Conservation (phyloP, 1,140 invertebrate genomes). For the Xylocopa sonorina region DNA sequence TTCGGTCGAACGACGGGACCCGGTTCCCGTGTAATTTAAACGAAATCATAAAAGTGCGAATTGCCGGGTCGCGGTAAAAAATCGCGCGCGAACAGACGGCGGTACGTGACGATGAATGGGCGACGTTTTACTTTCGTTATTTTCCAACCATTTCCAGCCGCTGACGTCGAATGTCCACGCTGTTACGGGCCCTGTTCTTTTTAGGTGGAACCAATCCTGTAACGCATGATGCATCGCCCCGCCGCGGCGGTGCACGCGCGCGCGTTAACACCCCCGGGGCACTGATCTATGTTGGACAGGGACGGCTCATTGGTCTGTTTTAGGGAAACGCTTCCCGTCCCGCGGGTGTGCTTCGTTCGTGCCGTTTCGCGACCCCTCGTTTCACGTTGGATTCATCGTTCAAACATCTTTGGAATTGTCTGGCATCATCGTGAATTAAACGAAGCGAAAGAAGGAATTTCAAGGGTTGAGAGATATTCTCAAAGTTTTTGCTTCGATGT, state of each 20-base stretch:
- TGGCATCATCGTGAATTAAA: conserved; percentile 14
- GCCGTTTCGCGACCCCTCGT: conserved; percentile 46
- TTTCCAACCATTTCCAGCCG: conserved; percentile 64
- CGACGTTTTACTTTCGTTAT: conserved; percentile 67
- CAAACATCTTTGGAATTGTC: conserved; percentile 62
- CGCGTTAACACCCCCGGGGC: conserved; percentile 4
- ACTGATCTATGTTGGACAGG: conserved; percentile 56
- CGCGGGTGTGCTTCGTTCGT: conserved; percentile 66
- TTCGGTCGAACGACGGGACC: conserved; percentile 4
- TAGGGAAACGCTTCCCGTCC: conserved; percentile 66
- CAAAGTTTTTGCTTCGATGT: too few species aligned
- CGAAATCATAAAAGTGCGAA: conserved; percentile 59
- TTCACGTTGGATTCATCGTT: conserved; percentile 70
- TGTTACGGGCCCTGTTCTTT: conserved; percentile 58
- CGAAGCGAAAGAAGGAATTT: not conserved
- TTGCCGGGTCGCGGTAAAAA: conserved; percentile 51
- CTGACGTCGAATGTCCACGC: conserved; percentile 60
- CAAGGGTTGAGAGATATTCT: too few species aligned
- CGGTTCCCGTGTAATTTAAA: conserved; percentile 45
- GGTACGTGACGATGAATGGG: conserved; percentile 53
- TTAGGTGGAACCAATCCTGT: conserved; percentile 64
- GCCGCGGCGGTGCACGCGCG: conserved; percentile 18
- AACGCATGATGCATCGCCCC: conserved; percentile 62
- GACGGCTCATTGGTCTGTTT: conserved; percentile 64
- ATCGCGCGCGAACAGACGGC: conserved; percentile 47